A percentile compares a stretch with the other conserved stretches of the same genome.
Evolutionary conservation across 2,113 vertebrate species (phyloP).

Genomic region (Saimiri boliviensis): DNA sequence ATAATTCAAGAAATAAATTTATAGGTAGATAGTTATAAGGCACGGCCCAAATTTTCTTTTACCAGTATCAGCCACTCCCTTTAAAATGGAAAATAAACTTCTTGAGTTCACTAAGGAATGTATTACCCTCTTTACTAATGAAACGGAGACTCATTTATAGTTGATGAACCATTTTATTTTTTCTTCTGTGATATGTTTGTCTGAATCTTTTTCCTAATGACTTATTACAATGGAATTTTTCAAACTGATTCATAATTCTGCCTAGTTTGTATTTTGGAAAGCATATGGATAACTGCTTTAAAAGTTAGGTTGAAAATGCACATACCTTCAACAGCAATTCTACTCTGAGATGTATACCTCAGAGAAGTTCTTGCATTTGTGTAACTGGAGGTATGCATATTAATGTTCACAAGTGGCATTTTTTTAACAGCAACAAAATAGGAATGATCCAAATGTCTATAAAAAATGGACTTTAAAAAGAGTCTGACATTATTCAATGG

Average conservation of each 20-base stretch:
- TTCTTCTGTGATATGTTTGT: background rate
- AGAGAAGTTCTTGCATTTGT: slow-evolving; percentile 14
- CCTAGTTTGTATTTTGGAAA: background rate
- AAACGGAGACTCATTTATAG: background rate
- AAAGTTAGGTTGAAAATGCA: background rate
- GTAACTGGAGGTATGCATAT: background rate
- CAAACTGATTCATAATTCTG: background rate
- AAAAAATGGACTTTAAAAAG: background rate
- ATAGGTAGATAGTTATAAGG: background rate
- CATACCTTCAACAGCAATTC: background rate
- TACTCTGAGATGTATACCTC: background rate
- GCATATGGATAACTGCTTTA: background rate
- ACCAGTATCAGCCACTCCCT: background rate
- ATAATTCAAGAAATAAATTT: background rate
- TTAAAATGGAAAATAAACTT: slow-evolving; percentile 21
- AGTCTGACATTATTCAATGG: background rate
- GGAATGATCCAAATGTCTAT: background rate
- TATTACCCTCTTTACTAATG: background rate
- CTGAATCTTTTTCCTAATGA: background rate
- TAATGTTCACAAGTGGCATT: background rate
- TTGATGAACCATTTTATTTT: background rate
- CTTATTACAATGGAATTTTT: background rate
- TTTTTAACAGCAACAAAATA: background rate
- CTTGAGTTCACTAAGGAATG: background rate
- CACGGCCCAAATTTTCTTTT: background rate